These are phyloP conservation scores for Hyposoter dolosus DNA, from an alignment of 2,888 invertebrate species.

Conservation along the genomic window DNA sequence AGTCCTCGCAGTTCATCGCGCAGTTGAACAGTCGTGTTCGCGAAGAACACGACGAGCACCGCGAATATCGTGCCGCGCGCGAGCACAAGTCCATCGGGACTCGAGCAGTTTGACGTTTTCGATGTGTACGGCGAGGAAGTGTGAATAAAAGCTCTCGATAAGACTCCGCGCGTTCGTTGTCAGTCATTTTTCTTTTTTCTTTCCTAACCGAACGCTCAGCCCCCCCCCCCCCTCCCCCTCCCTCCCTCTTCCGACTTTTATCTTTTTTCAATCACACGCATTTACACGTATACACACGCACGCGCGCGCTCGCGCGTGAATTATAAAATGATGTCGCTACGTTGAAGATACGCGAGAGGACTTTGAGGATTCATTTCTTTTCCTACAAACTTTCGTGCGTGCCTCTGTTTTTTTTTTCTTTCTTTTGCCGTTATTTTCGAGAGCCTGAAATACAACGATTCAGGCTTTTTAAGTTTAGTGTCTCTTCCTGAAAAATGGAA, in stretches of 20 bases:
- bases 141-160: slow-evolving; percentile 79
- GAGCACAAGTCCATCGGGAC: slow-evolving; percentile 26
- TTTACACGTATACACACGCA: slow-evolving; percentile 44
- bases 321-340: slow-evolving; percentile 69
- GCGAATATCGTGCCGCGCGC: not conserved
- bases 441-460: slow-evolving; percentile 37
- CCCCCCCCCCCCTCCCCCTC: not conserved
- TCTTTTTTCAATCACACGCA: slow-evolving; percentile 8
- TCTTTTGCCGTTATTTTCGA: slow-evolving; percentile 18
- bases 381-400: slow-evolving; percentile 5
- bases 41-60: slow-evolving; percentile 8
- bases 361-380: slow-evolving; percentile 38
- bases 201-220: slow-evolving; percentile 47
- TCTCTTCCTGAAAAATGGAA: slow-evolving; percentile 79
- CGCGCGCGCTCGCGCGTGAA: slow-evolving; percentile 20
- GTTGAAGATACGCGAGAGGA: slow-evolving; percentile 62
- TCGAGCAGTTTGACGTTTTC: slow-evolving; percentile 48
- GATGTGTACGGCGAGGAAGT: slow-evolving; percentile 46
- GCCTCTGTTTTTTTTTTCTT: not conserved
- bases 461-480: slow-evolving; percentile 44
- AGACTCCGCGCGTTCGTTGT: slow-evolving; percentile 68
- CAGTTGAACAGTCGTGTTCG: not conserved
- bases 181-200: slow-evolving; percentile 49
- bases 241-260: not conserved
- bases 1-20: not conserved